Percentiles rank a stretch among this genome's conserved stretches.
These are phyloP conservation scores for Hyperopisus bebe DNA, from an alignment of 2,113 vertebrate species.

Conservation along the genomic window DNA sequence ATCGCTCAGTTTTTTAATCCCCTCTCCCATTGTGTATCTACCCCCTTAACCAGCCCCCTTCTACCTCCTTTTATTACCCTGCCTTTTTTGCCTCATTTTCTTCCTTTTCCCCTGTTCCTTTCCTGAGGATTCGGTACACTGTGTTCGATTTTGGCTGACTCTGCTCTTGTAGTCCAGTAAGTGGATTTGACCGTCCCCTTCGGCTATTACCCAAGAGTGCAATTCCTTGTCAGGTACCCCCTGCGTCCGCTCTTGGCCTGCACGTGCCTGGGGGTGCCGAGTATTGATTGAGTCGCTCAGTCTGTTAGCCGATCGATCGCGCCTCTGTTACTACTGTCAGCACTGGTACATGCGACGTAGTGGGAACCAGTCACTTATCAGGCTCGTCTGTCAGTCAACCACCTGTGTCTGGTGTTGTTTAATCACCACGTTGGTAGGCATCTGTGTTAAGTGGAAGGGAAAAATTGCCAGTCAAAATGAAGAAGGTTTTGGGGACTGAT, in stretches of 20 bases:
- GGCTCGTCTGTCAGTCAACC: background rate
- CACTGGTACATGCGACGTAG: background rate
- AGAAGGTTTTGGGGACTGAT: background rate
- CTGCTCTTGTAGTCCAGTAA: background rate
- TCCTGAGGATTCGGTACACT: background rate
- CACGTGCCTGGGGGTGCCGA: background rate
- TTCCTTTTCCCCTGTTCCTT: background rate
- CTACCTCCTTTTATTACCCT: background rate
- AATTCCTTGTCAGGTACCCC: background rate
- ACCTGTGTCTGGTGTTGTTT: background rate
- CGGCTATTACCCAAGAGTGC: background rate
- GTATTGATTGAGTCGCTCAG: conserved; percentile 9
- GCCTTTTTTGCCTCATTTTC: background rate
- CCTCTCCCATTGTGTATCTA: background rate
- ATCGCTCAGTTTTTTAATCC: background rate
- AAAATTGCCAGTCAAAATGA: conserved; percentile 4
- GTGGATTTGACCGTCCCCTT: background rate
- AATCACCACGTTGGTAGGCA: conserved; percentile 6
- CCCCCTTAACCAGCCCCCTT: background rate
- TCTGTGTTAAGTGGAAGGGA: background rate
- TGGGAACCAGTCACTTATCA: conserved; percentile 9
- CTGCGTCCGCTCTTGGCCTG: background rate
- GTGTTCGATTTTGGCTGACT: conserved; percentile 1
- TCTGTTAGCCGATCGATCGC: conserved; percentile 3
- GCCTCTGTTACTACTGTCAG: conserved; percentile 4